These are phyloP conservation scores for Hozukius guyotensis DNA, from an alignment of 2,797 vertebrate species.

Conservation along the genomic window DNA sequence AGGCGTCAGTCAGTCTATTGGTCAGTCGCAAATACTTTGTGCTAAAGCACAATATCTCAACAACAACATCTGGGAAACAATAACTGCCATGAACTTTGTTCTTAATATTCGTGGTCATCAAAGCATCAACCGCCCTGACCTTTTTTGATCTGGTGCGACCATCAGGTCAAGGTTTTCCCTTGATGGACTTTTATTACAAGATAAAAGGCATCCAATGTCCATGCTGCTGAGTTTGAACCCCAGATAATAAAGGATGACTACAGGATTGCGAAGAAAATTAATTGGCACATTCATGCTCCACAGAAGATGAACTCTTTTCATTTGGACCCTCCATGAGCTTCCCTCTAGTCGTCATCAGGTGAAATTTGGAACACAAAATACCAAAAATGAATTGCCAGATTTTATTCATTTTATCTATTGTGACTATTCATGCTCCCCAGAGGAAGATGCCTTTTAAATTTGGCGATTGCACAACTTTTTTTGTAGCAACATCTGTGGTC, in stretches of 20 bases:
- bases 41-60: background rate
- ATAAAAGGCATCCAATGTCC: background rate
- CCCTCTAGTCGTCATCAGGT: too few species aligned
- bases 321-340: too few species aligned
- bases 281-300: background rate
- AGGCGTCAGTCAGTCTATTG: background rate
- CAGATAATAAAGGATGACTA: background rate
- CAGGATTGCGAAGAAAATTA: background rate
- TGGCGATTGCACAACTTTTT: too few species aligned
- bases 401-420: background rate
- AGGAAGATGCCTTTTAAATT: background rate
- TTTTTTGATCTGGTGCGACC: background rate
- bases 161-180: background rate
- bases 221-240: background rate
- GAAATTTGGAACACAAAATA: too few species aligned
- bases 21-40: background rate
- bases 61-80: background rate
- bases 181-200: background rate
- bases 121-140: background rate
- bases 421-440: background rate
- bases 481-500: too few species aligned
- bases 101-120: background rate
- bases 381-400: background rate
- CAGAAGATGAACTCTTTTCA: too few species aligned
- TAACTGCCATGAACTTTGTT: background rate